Conservation (phyloP, 2,113 vertebrate species). For the Zeus faber region DNA sequence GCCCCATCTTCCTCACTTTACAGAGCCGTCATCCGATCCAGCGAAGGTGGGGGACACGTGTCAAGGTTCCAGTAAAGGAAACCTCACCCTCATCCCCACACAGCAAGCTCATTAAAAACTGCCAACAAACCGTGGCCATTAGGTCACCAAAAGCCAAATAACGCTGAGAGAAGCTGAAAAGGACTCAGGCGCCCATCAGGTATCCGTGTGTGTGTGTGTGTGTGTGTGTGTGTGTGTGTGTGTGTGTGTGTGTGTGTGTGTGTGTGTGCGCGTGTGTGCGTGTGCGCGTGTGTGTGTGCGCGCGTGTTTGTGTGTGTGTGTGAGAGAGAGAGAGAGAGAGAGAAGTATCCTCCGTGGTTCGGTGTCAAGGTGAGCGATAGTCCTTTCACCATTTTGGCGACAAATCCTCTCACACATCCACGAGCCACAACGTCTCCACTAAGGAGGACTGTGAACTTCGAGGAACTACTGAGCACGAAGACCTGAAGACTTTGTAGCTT, state of each 20-base stretch:
- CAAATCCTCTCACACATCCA: constrained; percentile 42
- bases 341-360: too few species aligned
- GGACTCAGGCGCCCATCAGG: constrained; percentile 21
- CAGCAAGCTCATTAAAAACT: constrained; percentile 75
- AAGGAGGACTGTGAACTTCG: too few species aligned
- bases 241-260: constrained; percentile 1
- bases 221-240: constrained; percentile 24
- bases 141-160: constrained; percentile 62
- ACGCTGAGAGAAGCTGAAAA: constrained; percentile 52
- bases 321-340: too few species aligned
- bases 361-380: constrained; percentile 46
- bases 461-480: too few species aligned
- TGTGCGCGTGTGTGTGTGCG: not conserved
- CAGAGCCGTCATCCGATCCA: constrained; percentile 53
- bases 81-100: constrained; percentile 41
- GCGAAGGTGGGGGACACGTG: constrained; percentile 55
- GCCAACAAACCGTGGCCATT: constrained; percentile 68
- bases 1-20: constrained; percentile 2
- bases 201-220: constrained; percentile 17
- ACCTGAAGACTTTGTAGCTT: too few species aligned
- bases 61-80: constrained; percentile 54
- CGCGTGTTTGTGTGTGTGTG: not conserved
- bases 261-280: not conserved
- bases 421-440: constrained; percentile 25
- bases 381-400: constrained; percentile 41